These are phyloP conservation scores for Burhinus oedicnemus DNA, from an alignment of 2,113 vertebrate species.

Conservation along the genomic window DNA sequence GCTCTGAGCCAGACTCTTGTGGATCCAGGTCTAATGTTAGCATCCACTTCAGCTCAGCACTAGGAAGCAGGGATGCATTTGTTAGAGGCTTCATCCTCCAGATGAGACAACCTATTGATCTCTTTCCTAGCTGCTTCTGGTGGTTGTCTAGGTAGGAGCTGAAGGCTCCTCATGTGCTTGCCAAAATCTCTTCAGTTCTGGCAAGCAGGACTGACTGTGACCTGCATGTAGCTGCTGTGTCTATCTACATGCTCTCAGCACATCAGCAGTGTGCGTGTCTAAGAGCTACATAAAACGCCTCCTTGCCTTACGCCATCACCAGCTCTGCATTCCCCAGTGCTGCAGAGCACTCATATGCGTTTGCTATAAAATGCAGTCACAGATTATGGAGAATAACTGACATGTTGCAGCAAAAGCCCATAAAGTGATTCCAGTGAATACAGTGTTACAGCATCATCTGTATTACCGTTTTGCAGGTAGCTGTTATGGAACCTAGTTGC, in stretches of 20 bases:
- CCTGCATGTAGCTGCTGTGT: neutral
- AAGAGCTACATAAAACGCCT: neutral
- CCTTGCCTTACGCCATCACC: neutral
- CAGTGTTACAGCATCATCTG: neutral
- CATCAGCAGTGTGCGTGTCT: neutral
- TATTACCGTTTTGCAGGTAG: neutral
- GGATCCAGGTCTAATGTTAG: neutral
- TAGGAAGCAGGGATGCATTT: neutral
- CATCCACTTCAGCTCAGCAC: neutral
- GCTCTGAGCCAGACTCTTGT: neutral
- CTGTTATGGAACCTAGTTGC: neutral
- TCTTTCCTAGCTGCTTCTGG: neutral
- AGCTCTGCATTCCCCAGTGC: neutral
- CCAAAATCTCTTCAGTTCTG: neutral
- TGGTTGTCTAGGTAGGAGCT: neutral
- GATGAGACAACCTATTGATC: conserved; percentile 40
- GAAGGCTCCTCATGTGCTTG: neutral
- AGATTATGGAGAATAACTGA: neutral
- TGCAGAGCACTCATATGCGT: neutral
- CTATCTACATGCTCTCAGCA: fast-evolving
- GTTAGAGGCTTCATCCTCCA: conserved; percentile 4
- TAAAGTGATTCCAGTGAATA: neutral
- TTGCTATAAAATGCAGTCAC: neutral
- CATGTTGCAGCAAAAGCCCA: neutral
- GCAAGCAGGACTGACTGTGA: neutral